Percentiles rank a stretch among this genome's conserved stretches.
Evolutionary conservation across 2,797 vertebrate species (phyloP).

Genomic region (Labroides dimidiatus): DNA sequence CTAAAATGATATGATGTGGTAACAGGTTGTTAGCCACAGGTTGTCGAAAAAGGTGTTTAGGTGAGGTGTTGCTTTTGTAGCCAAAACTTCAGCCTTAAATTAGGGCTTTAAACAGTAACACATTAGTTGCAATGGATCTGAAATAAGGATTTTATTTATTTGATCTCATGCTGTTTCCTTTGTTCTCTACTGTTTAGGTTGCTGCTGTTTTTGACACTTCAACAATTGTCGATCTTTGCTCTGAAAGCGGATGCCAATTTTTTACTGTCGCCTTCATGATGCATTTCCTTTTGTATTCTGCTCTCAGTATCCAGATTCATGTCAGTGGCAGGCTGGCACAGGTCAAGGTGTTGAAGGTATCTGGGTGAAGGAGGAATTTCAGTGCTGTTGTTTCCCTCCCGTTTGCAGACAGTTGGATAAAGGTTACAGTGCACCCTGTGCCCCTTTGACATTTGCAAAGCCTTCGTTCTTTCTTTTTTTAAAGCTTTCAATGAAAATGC

Average conservation of each 20-base stretch:
- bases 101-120: no score
- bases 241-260: background rate
- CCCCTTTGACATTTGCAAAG: conserved; percentile 49
- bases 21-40: no score
- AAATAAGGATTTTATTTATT: no score
- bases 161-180: no score
- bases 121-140: no score
- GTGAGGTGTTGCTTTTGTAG: no score
- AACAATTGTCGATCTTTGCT: background rate
- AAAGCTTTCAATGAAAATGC: conserved; percentile 37
- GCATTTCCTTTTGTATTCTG: background rate
- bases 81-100: no score
- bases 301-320: background rate
- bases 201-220: background rate
- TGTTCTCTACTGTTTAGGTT: no score
- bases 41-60: no score
- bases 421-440: conserved; percentile 35
- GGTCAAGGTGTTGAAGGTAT: background rate
- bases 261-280: background rate
- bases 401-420: conserved; percentile 42
- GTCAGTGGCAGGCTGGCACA: background rate
- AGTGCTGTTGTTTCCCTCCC: conserved; percentile 5
- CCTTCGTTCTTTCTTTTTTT: conserved; percentile 2
- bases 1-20: no score
- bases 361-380: background rate